Percentiles rank a stretch among this genome's conserved stretches.
phyloP scores from a whole-genome alignment of 2,797 vertebrate species.

The Eulemur mongoz region DNA sequence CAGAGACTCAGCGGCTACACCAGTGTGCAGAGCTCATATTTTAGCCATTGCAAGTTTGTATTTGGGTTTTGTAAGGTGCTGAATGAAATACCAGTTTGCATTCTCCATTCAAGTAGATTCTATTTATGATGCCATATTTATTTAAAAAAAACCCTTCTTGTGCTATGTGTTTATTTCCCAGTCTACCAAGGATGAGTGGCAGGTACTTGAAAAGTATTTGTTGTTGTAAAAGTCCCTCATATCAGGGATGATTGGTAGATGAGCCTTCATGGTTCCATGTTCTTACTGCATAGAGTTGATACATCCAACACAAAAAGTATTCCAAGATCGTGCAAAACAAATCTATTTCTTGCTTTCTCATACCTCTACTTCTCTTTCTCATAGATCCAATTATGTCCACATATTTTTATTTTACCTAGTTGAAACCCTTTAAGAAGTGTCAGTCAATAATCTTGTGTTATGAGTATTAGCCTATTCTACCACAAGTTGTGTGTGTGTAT shows the following conservation, averaged over 20 bases:
- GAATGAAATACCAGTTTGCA: not conserved
- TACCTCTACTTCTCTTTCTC: not conserved
- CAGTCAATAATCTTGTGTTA: not conserved
- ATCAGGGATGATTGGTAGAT: not conserved
- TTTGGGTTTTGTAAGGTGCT: not conserved
- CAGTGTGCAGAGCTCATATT: not conserved
- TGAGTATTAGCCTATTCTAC: not conserved
- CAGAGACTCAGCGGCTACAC: not conserved
- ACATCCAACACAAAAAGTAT: not conserved
- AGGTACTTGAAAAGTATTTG: not conserved
- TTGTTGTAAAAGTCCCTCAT: not conserved
- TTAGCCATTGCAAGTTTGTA: not conserved
- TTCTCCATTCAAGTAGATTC: not conserved
- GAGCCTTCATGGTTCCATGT: not conserved
- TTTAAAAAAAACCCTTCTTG: not conserved
- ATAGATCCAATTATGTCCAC: not conserved
- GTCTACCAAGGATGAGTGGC: not conserved
- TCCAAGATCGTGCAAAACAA: not conserved
- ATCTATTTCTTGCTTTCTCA: not conserved
- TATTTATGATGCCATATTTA: not conserved
- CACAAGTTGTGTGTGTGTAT: not conserved
- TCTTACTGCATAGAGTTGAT: not conserved
- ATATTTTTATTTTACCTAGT: not conserved
- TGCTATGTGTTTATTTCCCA: not conserved
- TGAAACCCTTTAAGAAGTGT: not conserved